Percentiles rank a stretch among this genome's conserved stretches.
Evolutionary conservation across 2,888 invertebrate genomes (phyloP).

Genomic region (Melieria crassipennis): DNA sequence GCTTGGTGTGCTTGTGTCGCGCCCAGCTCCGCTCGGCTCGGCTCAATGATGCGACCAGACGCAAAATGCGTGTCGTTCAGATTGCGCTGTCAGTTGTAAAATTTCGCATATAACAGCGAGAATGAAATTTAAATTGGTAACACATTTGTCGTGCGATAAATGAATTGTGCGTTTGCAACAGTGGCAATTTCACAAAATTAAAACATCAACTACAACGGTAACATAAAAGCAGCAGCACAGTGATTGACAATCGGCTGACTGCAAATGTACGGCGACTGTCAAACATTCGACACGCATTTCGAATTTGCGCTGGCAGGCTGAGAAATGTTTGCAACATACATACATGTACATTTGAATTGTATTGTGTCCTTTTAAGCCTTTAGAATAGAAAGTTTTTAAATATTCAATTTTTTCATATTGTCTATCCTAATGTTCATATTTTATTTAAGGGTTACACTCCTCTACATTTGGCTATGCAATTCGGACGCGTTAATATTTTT

Average conservation of each 20-base stretch:
- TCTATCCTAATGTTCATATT: not conserved
- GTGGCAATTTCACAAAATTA: conserved; percentile 25
- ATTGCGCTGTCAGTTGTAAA: conserved; percentile 48
- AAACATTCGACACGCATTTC: conserved; percentile 47
- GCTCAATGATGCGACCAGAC: not conserved
- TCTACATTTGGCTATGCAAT: conserved; percentile 91
- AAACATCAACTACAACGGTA: conserved; percentile 43
- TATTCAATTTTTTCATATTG: not conserved
- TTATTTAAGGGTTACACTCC: conserved; percentile 90
- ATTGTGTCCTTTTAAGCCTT: conserved; percentile 15
- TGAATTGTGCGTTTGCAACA: conserved; percentile 47
- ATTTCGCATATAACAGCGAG: conserved; percentile 39
- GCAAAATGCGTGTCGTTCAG: conserved; percentile 12
- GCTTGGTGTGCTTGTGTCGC: not conserved
- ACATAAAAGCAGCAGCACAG: conserved; percentile 48
- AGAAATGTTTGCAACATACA: not conserved
- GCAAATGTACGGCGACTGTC: conserved; percentile 13
- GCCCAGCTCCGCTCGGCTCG: no score
- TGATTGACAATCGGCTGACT: conserved; percentile 48
- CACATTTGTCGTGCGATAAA: conserved; percentile 52
- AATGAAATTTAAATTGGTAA: conserved; percentile 53
- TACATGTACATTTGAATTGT: not conserved
- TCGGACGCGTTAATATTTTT: conserved; percentile 86
- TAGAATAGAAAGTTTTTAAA: conserved; percentile 7
- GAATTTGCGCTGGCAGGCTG: conserved; percentile 11